Base-by-base conservation (phyloP, 35 echinoderm and acorn worm species). In the Heliocidaris erythrogramma region DNA sequence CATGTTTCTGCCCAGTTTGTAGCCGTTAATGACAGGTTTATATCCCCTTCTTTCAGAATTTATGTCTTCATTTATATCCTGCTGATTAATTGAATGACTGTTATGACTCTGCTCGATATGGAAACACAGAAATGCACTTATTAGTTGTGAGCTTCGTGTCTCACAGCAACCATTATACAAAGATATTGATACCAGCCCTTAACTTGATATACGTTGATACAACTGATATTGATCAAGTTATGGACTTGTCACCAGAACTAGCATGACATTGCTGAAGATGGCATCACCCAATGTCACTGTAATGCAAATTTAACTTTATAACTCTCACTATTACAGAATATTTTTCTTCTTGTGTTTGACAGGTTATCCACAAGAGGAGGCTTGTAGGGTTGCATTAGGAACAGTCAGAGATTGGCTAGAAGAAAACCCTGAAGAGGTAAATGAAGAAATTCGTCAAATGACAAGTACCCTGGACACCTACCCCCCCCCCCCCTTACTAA, bases 351-450 rank as follows among this genome's bases (percentile, higher is more conserved):
- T 95, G 14, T 85, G 27, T 93, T 30, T 94, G 42, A 18, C 85
- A 98, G 97, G 97, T 93, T 98, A 98, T 85, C 97, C 97, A 27
- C 94, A 96, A 85, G 96, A 98, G n/a, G 96, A 96, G 14, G 97
- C 97, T 13, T 94, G 95, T 71, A 30, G 95, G 24, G 96, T 98
- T 48, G 97, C 96, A 2, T 32, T 98, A 30, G 59, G 95, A 27
- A 95, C 93, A 21, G 88, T 95, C 24, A 95, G 94, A 90, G 95
- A 94, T 6, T 98, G 97, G 97, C 71, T 98, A 30, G 94, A 94
- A 88, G 30, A 96, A 71, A 89, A 98, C 52, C 92, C 95, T 13
- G 88, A 97, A 27, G 88, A 95, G 96, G 96, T 97, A 59, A 93
- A 86, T 95, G 31, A 50, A 52, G 31, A 13, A 10, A 13, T 56